A percentile compares a stretch with the other conserved stretches of the same genome.
phyloP scores from a whole-genome alignment of 1,140 invertebrate species.

The Anoplolepis gracilipes region DNA sequence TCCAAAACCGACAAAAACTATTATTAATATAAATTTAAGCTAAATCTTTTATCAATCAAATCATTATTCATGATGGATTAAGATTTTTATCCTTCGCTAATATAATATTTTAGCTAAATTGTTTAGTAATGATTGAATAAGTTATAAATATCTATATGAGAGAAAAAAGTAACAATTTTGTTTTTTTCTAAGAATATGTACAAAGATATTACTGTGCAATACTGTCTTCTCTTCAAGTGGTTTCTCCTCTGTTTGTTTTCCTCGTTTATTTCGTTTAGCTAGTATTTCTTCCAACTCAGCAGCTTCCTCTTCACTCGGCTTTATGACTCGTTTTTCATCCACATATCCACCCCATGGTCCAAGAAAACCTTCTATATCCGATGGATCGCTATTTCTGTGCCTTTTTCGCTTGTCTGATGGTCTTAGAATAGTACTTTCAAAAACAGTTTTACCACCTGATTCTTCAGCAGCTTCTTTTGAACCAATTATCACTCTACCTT shows the following conservation, averaged over 20 bases:
- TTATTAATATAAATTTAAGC: too few relatives aligned
- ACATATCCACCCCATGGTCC: slow-evolving; percentile 99
- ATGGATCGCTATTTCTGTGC: slow-evolving; percentile 95
- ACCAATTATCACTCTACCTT: slow-evolving; percentile 90
- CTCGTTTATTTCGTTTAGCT: slow-evolving; percentile 95
- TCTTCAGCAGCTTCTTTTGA: slow-evolving; percentile 88
- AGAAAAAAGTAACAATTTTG: not conserved
- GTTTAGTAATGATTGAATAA: not conserved
- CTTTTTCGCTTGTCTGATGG: slow-evolving; percentile 95
- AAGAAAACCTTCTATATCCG: slow-evolving; percentile 97
- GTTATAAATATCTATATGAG: not conserved
- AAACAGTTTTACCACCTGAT: slow-evolving; percentile 93
- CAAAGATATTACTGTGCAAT: slow-evolving; percentile 92
- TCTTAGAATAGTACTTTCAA: slow-evolving; percentile 92
- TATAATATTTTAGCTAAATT: not conserved
- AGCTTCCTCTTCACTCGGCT: slow-evolving; percentile 96
- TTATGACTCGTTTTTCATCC: slow-evolving; percentile 95
- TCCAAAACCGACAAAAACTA: not conserved
- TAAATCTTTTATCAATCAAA: not conserved
- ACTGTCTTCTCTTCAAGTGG: slow-evolving; percentile 97
- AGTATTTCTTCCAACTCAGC: slow-evolving; percentile 97
- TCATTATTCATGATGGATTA: not conserved
- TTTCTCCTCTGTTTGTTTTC: slow-evolving; percentile 95
- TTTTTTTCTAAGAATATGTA: slow-evolving; percentile 3
- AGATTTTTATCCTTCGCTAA: not conserved